A percentile compares a stretch with the other conserved stretches of the same genome.
Conservation (phyloP, 2,888 invertebrate genomes). For the Myathropa florea region DNA sequence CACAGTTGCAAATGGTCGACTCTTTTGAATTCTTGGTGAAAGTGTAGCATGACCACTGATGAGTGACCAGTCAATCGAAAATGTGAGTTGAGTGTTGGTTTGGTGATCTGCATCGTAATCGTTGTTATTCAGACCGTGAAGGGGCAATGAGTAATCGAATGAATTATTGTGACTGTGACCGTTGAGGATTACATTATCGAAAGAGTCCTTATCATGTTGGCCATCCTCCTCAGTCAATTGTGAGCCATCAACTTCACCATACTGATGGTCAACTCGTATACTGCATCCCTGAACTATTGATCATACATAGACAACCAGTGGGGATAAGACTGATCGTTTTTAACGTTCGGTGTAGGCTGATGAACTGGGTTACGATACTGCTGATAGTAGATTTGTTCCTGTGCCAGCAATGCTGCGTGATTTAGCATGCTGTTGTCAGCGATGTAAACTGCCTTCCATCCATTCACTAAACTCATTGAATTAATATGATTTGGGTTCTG, state of each 20-base stretch:
- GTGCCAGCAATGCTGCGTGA: background rate
- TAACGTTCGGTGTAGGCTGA: conserved; percentile 51
- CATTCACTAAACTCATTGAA: background rate
- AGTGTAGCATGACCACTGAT: conserved; percentile 6
- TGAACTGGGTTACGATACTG: conserved; percentile 18
- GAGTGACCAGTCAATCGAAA: conserved; percentile 4
- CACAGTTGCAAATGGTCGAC: background rate
- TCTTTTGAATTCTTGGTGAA: conserved; percentile 14
- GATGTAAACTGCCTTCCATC: background rate
- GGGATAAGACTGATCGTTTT: conserved; percentile 4
- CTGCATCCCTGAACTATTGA: conserved; percentile 9
- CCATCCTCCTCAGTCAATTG: background rate
- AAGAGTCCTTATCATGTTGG: background rate
- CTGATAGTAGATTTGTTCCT: background rate
- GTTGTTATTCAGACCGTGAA: conserved; percentile 23
- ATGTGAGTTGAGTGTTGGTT: conserved; percentile 43
- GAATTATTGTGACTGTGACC: conserved; percentile 1
- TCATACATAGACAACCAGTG: conserved; percentile 22
- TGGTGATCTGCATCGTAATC: conserved; percentile 36
- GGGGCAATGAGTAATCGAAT: background rate
- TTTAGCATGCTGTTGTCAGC: background rate
- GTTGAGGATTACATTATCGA: conserved; percentile 2
- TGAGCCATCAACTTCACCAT: background rate
- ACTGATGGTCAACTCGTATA: conserved; percentile 16
- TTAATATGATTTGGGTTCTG: background rate